These are phyloP conservation scores for Agapornis roseicollis DNA, from an alignment of 2,113 vertebrate genomes.

Conservation along the genomic window DNA sequence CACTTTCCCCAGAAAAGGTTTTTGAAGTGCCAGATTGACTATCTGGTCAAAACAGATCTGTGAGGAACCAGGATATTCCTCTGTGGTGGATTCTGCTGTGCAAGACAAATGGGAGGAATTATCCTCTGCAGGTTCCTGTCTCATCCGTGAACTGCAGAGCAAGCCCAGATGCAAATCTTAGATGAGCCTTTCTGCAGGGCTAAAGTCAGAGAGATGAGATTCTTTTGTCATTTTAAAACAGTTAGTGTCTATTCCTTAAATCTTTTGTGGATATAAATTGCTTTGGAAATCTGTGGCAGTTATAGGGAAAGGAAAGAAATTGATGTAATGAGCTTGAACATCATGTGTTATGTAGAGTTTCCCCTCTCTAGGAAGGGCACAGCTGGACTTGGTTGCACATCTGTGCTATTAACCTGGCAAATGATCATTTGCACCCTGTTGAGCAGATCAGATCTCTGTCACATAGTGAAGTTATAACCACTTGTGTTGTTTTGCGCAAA, in stretches of 20 bases:
- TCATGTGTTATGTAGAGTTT: background rate
- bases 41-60: background rate
- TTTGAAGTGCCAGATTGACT: background rate
- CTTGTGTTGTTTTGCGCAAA: background rate
- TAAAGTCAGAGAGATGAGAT: background rate
- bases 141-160: background rate
- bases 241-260: background rate
- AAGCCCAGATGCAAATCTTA: background rate
- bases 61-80: background rate
- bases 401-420: background rate
- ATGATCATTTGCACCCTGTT: background rate
- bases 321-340: background rate
- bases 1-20: background rate
- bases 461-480: fast-evolving
- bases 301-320: background rate
- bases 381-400: background rate
- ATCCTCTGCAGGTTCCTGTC: background rate
- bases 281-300: background rate
- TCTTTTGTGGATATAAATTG: background rate
- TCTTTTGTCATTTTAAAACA: background rate
- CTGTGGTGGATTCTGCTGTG: background rate
- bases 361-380: background rate
- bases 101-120: background rate
- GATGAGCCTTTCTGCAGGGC: background rate
- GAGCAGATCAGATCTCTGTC: background rate